Conservation (phyloP, 2,797 vertebrate genomes). For the Galaxias olidus region DNA sequence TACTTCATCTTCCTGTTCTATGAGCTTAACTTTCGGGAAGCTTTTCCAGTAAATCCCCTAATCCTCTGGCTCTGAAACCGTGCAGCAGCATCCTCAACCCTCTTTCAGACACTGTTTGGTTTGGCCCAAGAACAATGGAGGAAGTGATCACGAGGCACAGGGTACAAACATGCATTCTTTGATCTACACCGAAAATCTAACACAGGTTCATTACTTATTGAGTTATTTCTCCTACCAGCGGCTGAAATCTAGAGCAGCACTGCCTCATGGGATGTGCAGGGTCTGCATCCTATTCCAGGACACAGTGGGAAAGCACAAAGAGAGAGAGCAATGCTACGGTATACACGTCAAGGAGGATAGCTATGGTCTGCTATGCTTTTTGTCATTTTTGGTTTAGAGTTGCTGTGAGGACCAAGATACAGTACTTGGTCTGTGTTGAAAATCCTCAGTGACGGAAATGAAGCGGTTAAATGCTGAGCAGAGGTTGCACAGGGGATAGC, state of each 20-base stretch:
- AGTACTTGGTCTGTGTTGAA: not conserved
- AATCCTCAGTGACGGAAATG: not conserved
- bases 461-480: not conserved
- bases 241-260: conserved; percentile 11
- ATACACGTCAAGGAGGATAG: not conserved
- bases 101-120: conserved; percentile 50
- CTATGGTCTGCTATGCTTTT: not conserved
- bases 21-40: conserved; percentile 66
- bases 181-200: conserved; percentile 34
- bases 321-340: not conserved
- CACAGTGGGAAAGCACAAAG: not conserved
- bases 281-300: conserved; percentile 1
- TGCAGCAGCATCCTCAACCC: conserved; percentile 48
- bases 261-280: not conserved
- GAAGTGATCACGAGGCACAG: conserved; percentile 49
- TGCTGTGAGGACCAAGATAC: not conserved
- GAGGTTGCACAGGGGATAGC: conserved; percentile 28
- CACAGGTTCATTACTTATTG: conserved; percentile 53
- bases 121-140: conserved; percentile 51
- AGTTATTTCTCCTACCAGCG: conserved; percentile 14
- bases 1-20: conserved; percentile 66
- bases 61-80: conserved; percentile 64
- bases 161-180: conserved; percentile 32
- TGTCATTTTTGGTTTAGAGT: not conserved
- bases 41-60: conserved; percentile 68